phyloP scores from a whole-genome alignment of 2,888 invertebrate species.

The Asteroscopus sphinx region DNA sequence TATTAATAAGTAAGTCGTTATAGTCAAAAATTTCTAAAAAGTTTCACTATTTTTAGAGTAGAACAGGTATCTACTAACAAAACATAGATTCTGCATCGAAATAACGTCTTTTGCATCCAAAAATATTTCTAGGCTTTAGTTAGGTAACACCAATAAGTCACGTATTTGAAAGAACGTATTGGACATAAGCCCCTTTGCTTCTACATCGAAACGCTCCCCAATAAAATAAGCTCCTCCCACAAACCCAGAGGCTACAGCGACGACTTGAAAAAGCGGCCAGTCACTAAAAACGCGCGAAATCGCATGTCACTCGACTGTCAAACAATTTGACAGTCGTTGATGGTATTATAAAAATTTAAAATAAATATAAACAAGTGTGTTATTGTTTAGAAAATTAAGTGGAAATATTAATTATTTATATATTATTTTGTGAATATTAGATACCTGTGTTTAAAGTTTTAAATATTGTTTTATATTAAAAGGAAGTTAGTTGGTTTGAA shows the following conservation, averaged over 20 bases:
- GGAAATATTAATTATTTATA: too few species aligned
- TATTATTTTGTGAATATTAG: neutral
- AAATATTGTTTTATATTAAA: neutral
- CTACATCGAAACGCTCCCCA: neutral
- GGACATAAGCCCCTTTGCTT: constrained; percentile 17
- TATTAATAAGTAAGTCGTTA: too few species aligned
- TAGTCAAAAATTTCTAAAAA: too few species aligned
- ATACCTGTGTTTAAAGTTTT: neutral
- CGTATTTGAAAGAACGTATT: neutral
- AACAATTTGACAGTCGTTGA: constrained; percentile 45
- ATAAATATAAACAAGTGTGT: neutral
- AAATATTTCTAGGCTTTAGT: too few species aligned
- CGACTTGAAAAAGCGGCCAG: constrained; percentile 31
- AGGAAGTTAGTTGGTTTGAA: too few species aligned
- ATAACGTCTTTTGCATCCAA: too few species aligned
- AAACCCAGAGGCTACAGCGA: constrained; percentile 1
- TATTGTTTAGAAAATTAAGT: constrained; percentile 4
- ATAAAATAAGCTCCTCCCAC: constrained; percentile 40
- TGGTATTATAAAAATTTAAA: constrained; percentile 16
- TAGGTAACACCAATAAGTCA: too few species aligned
- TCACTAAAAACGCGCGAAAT: constrained; percentile 53
- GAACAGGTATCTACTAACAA: too few species aligned
- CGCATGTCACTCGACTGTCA: constrained; percentile 49
- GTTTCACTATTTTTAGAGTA: too few species aligned
- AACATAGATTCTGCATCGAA: too few species aligned